Percentiles rank a stretch among this genome's conserved stretches.
Evolutionary conservation across 2,113 vertebrate genomes (phyloP).

Genomic region (Myotis davidii): DNA sequence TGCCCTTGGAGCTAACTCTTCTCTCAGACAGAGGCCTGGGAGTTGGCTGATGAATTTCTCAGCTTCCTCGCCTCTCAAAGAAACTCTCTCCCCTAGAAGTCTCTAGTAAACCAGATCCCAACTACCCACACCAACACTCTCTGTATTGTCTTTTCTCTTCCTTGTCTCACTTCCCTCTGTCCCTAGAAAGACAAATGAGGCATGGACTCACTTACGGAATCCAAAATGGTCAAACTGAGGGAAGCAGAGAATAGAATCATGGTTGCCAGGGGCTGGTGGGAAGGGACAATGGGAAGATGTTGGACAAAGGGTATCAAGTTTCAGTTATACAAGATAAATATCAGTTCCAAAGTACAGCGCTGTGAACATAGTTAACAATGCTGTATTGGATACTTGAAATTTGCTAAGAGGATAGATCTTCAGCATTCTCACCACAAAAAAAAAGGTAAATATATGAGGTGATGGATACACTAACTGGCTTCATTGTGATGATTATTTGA

Average conservation of each 20-base stretch:
- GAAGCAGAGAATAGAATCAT: neutral
- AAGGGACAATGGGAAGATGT: neutral
- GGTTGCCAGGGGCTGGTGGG: neutral
- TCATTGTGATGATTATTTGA: neutral
- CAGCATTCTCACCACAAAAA: neutral
- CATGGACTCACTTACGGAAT: neutral
- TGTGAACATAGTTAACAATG: neutral
- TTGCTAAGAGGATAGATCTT: neutral
- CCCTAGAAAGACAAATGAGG: neutral
- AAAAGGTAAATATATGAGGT: neutral
- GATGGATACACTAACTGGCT: neutral
- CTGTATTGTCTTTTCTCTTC: neutral
- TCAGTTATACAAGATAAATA: neutral
- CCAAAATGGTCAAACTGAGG: neutral
- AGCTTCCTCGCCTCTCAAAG: neutral
- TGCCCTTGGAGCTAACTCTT: slow-evolving; percentile 1
- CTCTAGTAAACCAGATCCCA: slow-evolving; percentile 6
- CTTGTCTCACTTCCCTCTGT: neutral
- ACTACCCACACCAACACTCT: slow-evolving; percentile 8
- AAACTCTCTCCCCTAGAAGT: neutral
- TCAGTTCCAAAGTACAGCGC: neutral
- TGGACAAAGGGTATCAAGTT: slow-evolving; percentile 9
- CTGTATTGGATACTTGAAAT: neutral
- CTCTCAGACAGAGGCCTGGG: neutral
- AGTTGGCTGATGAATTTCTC: slow-evolving; percentile 8